Evolutionary conservation across 2,888 invertebrate genomes (phyloP), one percentile per base, ranked within the genome.

Genomic region (Eurois occulta): DNA sequence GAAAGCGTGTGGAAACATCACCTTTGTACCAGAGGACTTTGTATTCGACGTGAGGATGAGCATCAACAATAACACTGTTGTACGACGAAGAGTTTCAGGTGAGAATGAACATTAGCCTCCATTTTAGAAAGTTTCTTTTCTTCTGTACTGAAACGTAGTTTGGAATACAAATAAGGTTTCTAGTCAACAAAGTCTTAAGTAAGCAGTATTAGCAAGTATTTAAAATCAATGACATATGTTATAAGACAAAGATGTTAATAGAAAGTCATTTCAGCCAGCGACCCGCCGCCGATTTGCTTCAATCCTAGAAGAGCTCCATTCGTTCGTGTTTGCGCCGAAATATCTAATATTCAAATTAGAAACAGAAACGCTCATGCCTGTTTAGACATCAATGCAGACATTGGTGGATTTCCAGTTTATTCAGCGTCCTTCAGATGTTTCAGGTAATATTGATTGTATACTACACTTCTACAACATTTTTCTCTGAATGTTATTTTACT

Each of bases 1-100:
- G 95, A 98, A 98, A 91, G 98, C 98, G 35, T 98, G 98, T 92
- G 97, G 98, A 64, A 98, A 98, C 91, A 96, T 98, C 41, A 97
- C 97, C 21, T 98, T 98, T 91, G 97, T 98, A 35, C 98, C 98
- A 0, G 98, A 98, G 88, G 98, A 98, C 86, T 98, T 98, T 92
- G 97, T 98, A 46, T 98, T 98, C 91, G 98, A 98, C 80, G 97
- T 98, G 41, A 97, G 97, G 86, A 95, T 98, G 92, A 97, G 97
- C 73, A 97, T 98, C 89, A 98, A 98, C 89, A 97, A 98, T 86
- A 97, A 97, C 79, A 97, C 98, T 32, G 96, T 98, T 80, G 98
- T 98, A 86, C 97, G 98, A 70, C 97, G 97, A 80, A 97, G 97
- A 87, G 97, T 98, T 77, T 98, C 98, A 88, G 98, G 98, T 97